A percentile compares a stretch with the other conserved stretches of the same genome.
These are phyloP conservation scores for Pungitius pungitius DNA, from an alignment of 2,113 vertebrate genomes.

Conservation along the genomic window DNA sequence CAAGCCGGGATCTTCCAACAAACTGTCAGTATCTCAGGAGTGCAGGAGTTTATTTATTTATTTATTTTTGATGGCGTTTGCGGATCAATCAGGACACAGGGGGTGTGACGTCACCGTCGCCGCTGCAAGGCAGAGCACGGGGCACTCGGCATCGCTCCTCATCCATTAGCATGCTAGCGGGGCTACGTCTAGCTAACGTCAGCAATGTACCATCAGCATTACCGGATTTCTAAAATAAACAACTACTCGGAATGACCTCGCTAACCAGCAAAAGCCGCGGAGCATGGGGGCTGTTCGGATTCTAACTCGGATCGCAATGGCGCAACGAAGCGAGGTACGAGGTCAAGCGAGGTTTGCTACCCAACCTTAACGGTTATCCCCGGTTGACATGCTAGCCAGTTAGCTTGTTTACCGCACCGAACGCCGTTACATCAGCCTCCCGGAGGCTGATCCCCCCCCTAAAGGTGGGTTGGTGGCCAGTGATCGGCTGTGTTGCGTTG, in stretches of 20 bases:
- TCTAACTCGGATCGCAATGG: conserved; percentile 15
- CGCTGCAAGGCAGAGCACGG: conserved; percentile 2
- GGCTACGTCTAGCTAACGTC: conserved; percentile 51
- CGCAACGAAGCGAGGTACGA: conserved; percentile 59
- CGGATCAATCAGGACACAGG: conserved; percentile 38
- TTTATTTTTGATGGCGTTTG: conserved; percentile 5
- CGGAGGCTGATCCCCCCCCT: conserved; percentile 6
- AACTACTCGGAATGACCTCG: conserved; percentile 22
- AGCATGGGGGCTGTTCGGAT: conserved; percentile 37
- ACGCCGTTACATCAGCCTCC: conserved; percentile 9
- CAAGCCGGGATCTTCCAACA: neutral
- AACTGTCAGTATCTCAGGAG: neutral
- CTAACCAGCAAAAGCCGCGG: neutral
- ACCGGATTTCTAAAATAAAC: conserved; percentile 5
- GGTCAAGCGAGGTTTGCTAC: conserved; percentile 4
- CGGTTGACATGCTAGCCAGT: conserved; percentile 63
- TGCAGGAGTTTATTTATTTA: conserved; percentile 32
- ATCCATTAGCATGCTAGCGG: conserved; percentile 54
- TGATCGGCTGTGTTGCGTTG: neutral
- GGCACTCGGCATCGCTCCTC: conserved; percentile 28
- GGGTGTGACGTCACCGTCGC: conserved; percentile 60
- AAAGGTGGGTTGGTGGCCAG: neutral
- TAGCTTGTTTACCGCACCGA: conserved; percentile 59
- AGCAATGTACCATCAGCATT: conserved; percentile 40
- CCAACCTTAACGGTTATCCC: conserved; percentile 7